Evolutionary conservation across 2,888 invertebrate genomes (phyloP), one percentile per base, ranked within the genome.

Genomic region (Trypoxylon attenuatum): DNA sequence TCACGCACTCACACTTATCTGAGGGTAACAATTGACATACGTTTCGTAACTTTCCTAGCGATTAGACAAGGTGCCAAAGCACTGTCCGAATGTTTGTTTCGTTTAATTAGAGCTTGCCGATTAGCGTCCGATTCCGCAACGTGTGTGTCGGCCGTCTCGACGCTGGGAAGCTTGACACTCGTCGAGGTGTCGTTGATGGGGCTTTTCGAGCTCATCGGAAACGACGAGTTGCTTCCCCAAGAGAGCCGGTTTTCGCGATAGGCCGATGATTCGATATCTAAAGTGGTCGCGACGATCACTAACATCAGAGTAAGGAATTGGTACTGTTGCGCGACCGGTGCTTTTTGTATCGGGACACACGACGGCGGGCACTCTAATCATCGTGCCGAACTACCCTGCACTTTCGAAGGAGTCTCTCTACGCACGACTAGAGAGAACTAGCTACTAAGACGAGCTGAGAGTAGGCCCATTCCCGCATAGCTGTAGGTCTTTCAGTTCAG

Each of bases 11-110:
- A 78, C 62, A 80, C 79, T 80, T 81, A 82, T 78, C 78, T 81
- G 79, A 82, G 79, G 79, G 79, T 81, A 81, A 81, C 82, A 84
- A 84, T 84, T 84, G 84, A 84, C 84, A 83, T 84, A 75, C 83
- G 83, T 84, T 84, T 84, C 82, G 71, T 84, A 83, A 84, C 84
- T 84, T 84, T 84, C 83, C 83, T 83, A 84, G 79, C 76, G 78
- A 76, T 67, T 80, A 61, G 71, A 75, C 75, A 73, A 65, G 66
- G 66, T 61, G 66, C 69, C 66, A 65, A 66, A 49, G 69, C 68
- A 60, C 67, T 66, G 69, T 50, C 72, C 65, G 49, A 22, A 49
- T 47, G 25, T 49, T 42, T 52, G 39, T 27, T 62, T n/a, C 27
- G 16, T 25, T 29, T 18, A 10, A 3, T 22, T 15, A 4, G 10